phyloP scores from a whole-genome alignment of 1,140 invertebrate species.

The Cephus cinctus region DNA sequence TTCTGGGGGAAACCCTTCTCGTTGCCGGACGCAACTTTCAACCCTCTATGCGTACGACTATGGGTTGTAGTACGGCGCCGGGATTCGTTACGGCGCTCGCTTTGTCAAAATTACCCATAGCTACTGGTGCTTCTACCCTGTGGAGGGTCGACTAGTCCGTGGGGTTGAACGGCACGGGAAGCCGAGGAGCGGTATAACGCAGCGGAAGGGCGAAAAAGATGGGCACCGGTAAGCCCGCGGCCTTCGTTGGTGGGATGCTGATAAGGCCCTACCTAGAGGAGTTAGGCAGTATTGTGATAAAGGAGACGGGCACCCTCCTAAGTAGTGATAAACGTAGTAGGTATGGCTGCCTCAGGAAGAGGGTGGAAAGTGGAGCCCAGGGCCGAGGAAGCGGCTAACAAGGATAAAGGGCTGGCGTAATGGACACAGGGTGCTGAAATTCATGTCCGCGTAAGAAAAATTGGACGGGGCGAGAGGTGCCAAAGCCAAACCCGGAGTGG shows the following conservation, averaged over 20 bases:
- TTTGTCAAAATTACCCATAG: too few relatives aligned
- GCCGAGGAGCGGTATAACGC: slow-evolving; percentile 6
- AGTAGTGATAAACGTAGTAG: slow-evolving; percentile 38
- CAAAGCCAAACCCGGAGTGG: too few relatives aligned
- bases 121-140: too few relatives aligned
- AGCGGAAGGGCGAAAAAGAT: background rate
- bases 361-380: background rate
- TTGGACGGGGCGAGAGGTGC: too few relatives aligned
- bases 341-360: too few relatives aligned
- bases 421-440: slow-evolving; percentile 26
- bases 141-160: too few relatives aligned
- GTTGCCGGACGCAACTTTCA: too few relatives aligned
- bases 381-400: slow-evolving; percentile 18
- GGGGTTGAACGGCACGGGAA: background rate
- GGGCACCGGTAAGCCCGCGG: too few relatives aligned
- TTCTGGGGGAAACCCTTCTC: too few relatives aligned
- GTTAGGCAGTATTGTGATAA: slow-evolving; percentile 42
- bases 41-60: too few relatives aligned
- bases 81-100: too few relatives aligned
- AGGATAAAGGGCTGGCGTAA: slow-evolving; percentile 29
- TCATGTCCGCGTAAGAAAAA: slow-evolving; percentile 28
- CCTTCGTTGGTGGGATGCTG: slow-evolving; percentile 24
- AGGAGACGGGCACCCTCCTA: slow-evolving; percentile 22
- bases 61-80: too few relatives aligned
- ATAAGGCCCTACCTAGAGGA: slow-evolving; percentile 32